Conservation (phyloP, 1,140 invertebrate genomes). For the Branchinecta lynchi region DNA sequence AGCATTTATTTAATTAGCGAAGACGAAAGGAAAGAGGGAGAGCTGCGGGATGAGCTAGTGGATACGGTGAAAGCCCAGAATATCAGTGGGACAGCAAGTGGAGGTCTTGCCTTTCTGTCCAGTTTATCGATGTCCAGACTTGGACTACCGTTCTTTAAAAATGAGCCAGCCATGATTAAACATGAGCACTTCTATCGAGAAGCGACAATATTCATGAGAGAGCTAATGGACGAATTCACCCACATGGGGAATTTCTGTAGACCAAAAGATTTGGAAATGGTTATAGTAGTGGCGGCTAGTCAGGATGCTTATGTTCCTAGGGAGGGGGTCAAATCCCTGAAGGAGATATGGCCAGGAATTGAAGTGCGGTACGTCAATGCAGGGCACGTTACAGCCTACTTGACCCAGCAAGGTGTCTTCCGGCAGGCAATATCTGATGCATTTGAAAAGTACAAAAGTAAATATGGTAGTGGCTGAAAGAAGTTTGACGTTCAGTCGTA, state of each 20-base stretch:
- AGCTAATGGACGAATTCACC: slow-evolving; percentile 97
- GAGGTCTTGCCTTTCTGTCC: neutral
- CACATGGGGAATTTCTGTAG: slow-evolving; percentile 81
- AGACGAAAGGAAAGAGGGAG: neutral
- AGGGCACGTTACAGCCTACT: slow-evolving; percentile 78
- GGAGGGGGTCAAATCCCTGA: slow-evolving; percentile 57
- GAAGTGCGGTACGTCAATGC: slow-evolving; percentile 70
- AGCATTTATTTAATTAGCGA: neutral
- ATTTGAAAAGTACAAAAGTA: neutral
- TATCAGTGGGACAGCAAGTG: neutral
- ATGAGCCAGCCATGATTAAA: neutral
- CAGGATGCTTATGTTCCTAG: slow-evolving; percentile 86
- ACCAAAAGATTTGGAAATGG: slow-evolving; percentile 61
- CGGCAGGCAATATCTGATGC: slow-evolving; percentile 34
- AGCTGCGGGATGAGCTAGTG: neutral
- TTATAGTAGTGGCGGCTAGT: slow-evolving; percentile 67
- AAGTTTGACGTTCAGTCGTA: too few species aligned
- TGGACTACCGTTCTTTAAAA: neutral
- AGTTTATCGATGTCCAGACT: neutral
- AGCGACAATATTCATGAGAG: slow-evolving; percentile 84
- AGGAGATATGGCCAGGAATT: slow-evolving; percentile 79
- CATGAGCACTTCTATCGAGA: slow-evolving; percentile 33
- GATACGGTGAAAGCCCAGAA: neutral
- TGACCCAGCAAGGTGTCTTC: slow-evolving; percentile 69
- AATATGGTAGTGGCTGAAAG: neutral